phyloP scores from a whole-genome alignment of 2,888 invertebrate species.

The Agonopterix heracliana region DNA sequence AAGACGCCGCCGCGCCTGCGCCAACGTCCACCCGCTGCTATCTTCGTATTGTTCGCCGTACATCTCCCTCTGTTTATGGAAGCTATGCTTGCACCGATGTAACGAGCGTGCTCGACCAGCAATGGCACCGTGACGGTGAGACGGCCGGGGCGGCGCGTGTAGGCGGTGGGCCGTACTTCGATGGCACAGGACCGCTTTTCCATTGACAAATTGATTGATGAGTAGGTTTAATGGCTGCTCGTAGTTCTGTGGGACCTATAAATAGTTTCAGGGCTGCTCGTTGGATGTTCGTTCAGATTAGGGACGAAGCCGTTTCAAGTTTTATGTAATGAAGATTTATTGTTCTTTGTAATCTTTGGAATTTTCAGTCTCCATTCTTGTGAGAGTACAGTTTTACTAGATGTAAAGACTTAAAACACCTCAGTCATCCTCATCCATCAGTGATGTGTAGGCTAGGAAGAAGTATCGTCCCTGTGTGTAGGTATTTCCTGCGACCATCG shows the following conservation, averaged over 20 bases:
- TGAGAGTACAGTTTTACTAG: too few species aligned
- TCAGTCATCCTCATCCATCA: too few species aligned
- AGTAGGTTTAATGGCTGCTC: slow-evolving; percentile 20
- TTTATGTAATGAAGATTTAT: too few species aligned
- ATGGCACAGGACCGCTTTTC: slow-evolving; percentile 17
- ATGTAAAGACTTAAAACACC: too few species aligned
- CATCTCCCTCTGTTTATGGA: slow-evolving; percentile 20
- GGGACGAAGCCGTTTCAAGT: too few species aligned
- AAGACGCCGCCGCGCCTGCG: slow-evolving; percentile 18
- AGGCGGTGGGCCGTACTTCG: neutral
- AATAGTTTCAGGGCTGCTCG: slow-evolving; percentile 13
- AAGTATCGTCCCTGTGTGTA: too few species aligned
- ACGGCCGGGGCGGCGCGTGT: neutral
- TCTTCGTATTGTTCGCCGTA: slow-evolving; percentile 10
- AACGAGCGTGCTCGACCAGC: neutral
- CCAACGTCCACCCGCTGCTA: neutral
- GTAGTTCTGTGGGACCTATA: slow-evolving; percentile 9
- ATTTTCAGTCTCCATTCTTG: too few species aligned
- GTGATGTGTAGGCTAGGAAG: too few species aligned
- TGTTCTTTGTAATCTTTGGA: too few species aligned
- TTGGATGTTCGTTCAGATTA: neutral
- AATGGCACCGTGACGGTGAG: neutral
- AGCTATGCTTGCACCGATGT: neutral
- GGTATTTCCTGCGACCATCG: too few species aligned
- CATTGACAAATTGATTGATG: slow-evolving; percentile 67